Evolutionary conservation across 2,113 vertebrate genomes (phyloP).

Genomic region (Gobius niger): DNA sequence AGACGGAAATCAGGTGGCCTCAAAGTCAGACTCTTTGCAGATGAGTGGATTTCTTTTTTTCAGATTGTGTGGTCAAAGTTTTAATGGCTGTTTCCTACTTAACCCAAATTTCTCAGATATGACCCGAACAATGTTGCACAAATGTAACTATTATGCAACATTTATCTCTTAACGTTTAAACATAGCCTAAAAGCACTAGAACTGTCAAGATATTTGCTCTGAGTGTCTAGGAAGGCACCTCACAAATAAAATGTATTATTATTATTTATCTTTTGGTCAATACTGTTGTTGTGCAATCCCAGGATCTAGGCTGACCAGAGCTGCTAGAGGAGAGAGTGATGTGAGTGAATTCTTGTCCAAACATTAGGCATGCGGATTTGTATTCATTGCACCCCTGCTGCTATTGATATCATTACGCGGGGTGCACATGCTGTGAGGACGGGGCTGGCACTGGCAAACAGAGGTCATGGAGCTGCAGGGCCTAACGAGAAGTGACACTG

Average conservation of each 20-base stretch:
- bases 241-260: too few species aligned
- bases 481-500: constrained; percentile 83
- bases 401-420: constrained; percentile 83
- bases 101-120: background rate
- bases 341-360: constrained; percentile 79
- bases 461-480: constrained; percentile 70
- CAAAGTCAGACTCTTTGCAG: constrained; percentile 55
- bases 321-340: constrained; percentile 47
- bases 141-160: too few species aligned
- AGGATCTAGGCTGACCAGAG: constrained; percentile 46
- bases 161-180: too few species aligned
- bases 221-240: too few species aligned
- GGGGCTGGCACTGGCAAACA: constrained; percentile 66
- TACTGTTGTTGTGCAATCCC: constrained; percentile 42
- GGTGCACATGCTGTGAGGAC: constrained; percentile 74
- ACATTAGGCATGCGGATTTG: constrained; percentile 81
- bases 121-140: too few species aligned
- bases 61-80: constrained; percentile 21
- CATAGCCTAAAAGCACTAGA: too few species aligned
- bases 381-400: constrained; percentile 86
- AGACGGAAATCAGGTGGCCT: constrained; percentile 69
- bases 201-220: too few species aligned
- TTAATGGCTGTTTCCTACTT: constrained; percentile 16
- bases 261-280: too few species aligned
- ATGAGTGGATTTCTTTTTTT: constrained; percentile 57